Base-by-base conservation (phyloP, 1,140 invertebrate genomes). In the Pogonognathellus flavescens region DNA sequence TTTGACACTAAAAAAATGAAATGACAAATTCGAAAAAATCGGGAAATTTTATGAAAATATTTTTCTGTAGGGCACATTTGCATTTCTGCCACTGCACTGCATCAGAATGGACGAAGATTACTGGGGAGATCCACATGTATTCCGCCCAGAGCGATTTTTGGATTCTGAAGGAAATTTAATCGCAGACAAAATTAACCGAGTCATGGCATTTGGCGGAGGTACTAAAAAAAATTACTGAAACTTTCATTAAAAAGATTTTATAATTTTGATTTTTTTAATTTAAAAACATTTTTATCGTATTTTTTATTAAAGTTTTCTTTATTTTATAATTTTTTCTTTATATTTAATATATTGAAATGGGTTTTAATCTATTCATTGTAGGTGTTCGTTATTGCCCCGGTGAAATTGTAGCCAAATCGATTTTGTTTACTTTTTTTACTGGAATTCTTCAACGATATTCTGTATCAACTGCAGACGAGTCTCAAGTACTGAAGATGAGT, bases 151-250 rank as follows among this genome's bases (percentile, higher is more conserved):
- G n/a, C 31, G 70, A 50, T 76, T 76, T 49, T 10, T 76, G 14
- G 70, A 76, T 49, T 4, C 11, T n/a, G 41, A 76, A n/a, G 49
- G 49, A 4, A 49, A 50, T n/a, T 41, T 76, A 49, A 50, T 76
- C 9, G 2, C 13, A 0, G 25, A n/a, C 13, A 76, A 76, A 49
- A 31, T 49, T 6, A 50, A 49, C 31, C 13, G 70, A 10, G 7
- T 76, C 16, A 41, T 76, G 25, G 41, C 41, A 76, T 76, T 76
- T 50, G 70, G 70, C 14, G 31, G 31, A 49, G 70, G 70, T 76
- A 2, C 14, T 25, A 13, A 20, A 25, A 72, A 72, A 41, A 41
- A 41, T 41, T 41, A 41, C 1, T 41, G 31, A 41, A 41, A 41
- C 31, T n/a, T n/a, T n/a, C n/a, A n/a, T n/a, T n/a, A n/a, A n/a